Base-by-base conservation (phyloP, 2,888 invertebrate genomes). In the Orthosia gothica region DNA sequence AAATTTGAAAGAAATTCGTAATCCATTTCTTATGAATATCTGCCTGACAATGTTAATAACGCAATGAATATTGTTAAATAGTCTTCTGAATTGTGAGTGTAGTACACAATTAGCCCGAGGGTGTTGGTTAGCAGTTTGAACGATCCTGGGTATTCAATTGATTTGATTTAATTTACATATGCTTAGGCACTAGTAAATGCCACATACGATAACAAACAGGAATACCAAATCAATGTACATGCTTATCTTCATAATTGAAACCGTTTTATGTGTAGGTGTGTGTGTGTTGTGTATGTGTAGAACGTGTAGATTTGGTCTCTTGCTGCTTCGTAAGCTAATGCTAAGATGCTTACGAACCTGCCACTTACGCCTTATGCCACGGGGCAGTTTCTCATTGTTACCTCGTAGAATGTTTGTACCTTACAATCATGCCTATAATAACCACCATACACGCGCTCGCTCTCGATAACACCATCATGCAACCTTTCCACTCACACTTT, bases 121-220 rank as follows among this genome's bases (percentile, higher is more conserved):
- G 40, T n/a, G 16, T 26, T 26, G 9, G 23, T 47, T 55, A 20
- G 15, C 47, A 32, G 55, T 68, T 20, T 68, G 32, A 55, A 67
- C 47, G n/a, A 26, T 13, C 23, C 15, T 54, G 16, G 52, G 18
- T 20, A 5, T 47, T 32, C 26, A 32, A 20, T 70, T 70, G 15
- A 67, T 65, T 54, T 52, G 66, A 32, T 67, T 61, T 32, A 5
- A 68, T 61, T 54, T 54, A 66, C 52, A 66, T 54, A 20, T 20
- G 13, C 15, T 47, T 54, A 13, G 16, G 0, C 47, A 45, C 32
- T 55, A 47, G 13, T 70, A 15, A 55, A 32, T 20, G 18, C 4
- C 45, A 68, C 20, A 47, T 55, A 18, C 15, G 23, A 13, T 52
- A n/a, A 15, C 15, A 64, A 45, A 54, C 16, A 13, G 12, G 52